Evolutionary conservation across 2,113 vertebrate genomes (phyloP), one percentile per base, ranked within the genome.

Genomic region (Ctenodactylus gundi): DNA sequence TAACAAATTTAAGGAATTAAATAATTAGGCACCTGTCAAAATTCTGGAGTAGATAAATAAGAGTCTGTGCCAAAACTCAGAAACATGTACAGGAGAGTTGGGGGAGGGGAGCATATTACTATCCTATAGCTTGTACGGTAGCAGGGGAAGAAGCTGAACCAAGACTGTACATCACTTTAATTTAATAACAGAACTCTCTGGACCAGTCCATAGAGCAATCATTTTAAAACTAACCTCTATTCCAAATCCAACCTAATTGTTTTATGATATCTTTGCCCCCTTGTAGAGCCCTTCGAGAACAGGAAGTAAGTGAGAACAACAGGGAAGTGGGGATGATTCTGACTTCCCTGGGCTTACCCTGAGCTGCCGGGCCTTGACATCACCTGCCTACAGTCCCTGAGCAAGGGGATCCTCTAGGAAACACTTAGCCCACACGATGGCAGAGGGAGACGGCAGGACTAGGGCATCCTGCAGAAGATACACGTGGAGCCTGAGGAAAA

Each of bases 181-280:
- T 95, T 95, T 94, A 97, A 96, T 93, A 62, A 58, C 18, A 68
- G 62, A 89, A 51, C 10, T 44, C 75, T 68, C 49, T 65, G 51
- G 65, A 53, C 34, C 76, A 91, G 23, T 84, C 91, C 65, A 80
- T 25, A 87, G 60, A 93, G 89, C 25, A 41, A 53, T 91, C 58
- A 39, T 77, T 85, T 80, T 91, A 57, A 95, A 93, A 91, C 31
- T 23, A 57, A 57, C 7, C 29, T 17, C 23, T 53, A 7, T 51
- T 41, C 31, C 41, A 62, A 6, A 2, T 23, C 64, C 13, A 39
- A n/a, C 41, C 14, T 68, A n/a, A 46, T 85, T 49, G 31, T 18
- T 41, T 80, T 20, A 39, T 14, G 58, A 72, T 17, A 6, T 0
- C 23, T 58, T 15, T 4, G 2, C 12, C 14, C 18, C 20, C 6